These are phyloP conservation scores for Nyctibius bracteatus DNA, from an alignment of 2,113 vertebrate genomes.

Conservation along the genomic window DNA sequence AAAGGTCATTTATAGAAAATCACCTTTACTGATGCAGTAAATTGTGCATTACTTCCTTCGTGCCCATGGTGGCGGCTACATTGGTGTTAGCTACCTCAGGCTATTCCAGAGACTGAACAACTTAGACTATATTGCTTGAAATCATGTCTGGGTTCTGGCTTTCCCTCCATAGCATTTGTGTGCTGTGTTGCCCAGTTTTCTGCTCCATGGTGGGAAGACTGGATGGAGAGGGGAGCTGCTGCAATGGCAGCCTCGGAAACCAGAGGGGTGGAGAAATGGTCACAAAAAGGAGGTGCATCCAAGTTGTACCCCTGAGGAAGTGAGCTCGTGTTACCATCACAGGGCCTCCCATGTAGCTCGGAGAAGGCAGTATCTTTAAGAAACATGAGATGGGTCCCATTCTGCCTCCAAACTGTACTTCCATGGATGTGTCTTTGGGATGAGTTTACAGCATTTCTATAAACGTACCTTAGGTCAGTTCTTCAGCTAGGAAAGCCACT, in stretches of 20 bases:
- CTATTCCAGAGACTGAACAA: background rate
- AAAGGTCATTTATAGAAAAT: background rate
- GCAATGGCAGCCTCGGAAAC: background rate
- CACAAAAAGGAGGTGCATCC: background rate
- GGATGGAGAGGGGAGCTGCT: background rate
- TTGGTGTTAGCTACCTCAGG: background rate
- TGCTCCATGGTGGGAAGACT: background rate
- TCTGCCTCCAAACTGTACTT: background rate
- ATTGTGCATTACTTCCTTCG: background rate
- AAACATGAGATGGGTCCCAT: background rate
- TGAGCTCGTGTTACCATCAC: rapidly evolving
- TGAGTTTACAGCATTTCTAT: background rate
- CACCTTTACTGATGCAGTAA: background rate
- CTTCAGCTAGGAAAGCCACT: background rate
- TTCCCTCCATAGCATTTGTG: background rate
- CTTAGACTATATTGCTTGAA: background rate
- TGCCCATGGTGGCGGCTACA: background rate
- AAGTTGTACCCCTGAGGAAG: background rate
- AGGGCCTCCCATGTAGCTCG: background rate
- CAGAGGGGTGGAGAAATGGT: background rate
- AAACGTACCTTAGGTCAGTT: background rate
- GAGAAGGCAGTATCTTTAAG: background rate
- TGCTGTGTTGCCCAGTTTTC: background rate
- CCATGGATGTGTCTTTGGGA: background rate
- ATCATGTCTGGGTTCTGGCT: background rate